phyloP scores from a whole-genome alignment of 35 echinoderm and acorn worm genomes.

The Ptychodera flava region DNA sequence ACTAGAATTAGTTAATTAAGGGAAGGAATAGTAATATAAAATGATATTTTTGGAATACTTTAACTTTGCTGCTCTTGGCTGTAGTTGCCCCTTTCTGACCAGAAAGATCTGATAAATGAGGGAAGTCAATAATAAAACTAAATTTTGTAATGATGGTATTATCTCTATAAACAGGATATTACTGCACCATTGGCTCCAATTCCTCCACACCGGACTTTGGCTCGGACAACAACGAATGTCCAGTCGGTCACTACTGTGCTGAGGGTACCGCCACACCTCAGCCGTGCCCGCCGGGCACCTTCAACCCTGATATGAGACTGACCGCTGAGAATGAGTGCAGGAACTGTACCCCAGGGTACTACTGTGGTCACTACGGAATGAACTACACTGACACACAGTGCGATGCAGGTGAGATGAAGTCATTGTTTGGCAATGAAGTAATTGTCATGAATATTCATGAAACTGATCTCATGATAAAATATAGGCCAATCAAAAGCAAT shows the following conservation, averaged over 20 bases:
- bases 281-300: conserved; percentile 87
- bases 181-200: conserved; percentile 75
- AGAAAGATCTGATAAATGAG: too few relatives aligned
- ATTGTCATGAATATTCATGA: too few relatives aligned
- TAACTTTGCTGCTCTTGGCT: too few relatives aligned
- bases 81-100: too few relatives aligned
- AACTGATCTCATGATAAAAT: too few relatives aligned
- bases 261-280: conserved; percentile 57
- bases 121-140: too few relatives aligned
- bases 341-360: conserved; percentile 68
- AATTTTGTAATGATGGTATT: too few relatives aligned
- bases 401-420: conserved; percentile 42
- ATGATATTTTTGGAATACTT: too few relatives aligned
- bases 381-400: conserved; percentile 52
- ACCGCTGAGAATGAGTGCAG: conserved; percentile 61
- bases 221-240: conserved; percentile 74
- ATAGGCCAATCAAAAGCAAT: too few relatives aligned
- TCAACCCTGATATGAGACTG: conserved; percentile 56
- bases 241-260: conserved; percentile 67
- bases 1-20: too few relatives aligned
- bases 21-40: too few relatives aligned
- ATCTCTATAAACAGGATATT: conserved; percentile 91
- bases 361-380: conserved; percentile 84
- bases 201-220: conserved; percentile 76
- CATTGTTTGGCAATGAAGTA: too few relatives aligned